Evolutionary conservation across 2,113 vertebrate genomes (phyloP), one percentile per base, ranked within the genome.

Genomic region (Rhynchomys soricoides): DNA sequence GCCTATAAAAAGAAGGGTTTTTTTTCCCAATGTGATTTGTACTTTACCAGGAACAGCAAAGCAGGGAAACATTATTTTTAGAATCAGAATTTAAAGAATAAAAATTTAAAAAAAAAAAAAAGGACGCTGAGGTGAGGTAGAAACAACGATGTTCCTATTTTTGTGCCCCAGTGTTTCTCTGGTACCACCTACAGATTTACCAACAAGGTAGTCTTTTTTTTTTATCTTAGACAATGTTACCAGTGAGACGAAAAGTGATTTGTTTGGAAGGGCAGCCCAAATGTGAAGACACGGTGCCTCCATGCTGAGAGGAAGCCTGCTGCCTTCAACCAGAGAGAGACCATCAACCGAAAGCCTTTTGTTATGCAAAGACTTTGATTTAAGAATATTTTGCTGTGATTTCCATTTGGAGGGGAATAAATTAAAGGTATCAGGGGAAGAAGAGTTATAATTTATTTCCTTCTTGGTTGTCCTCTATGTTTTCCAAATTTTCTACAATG

Each of bases 51-150:
- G 66, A 64, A 95, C 64, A 97, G 81, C 92, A 96, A 96, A 90
- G 90, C 70, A 97, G 59, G 71, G 89, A 95, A 95, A 92, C 29
- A 40, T 86, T 95, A 97, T 95, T 96, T 97, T 96, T 82, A 43
- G 92, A 89, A 96, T 91, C 64, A 50, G 81, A 95, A 95, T 70
- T 81, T n/a, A n/a, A n/a, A n/a, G n/a, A n/a, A n/a, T n/a, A n/a
- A n/a, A n/a, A n/a, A n/a, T n/a, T n/a, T n/a, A n/a, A n/a, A n/a
- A 73, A n/a, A 24, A 11, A 48, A 34, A 17, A 19, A 12, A 78
- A 9, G 48, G 7, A 24, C 6, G 37, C 22, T 3, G 64, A 77
- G 24, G 7, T 3, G 31, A 19, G 22, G 37, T 48, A 5, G 85
- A 90, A 90, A 92, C 43, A 57, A 86, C 83, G 77, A 85, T 55